Conservation (phyloP, 2,113 vertebrate genomes). For the Colius striatus region DNA sequence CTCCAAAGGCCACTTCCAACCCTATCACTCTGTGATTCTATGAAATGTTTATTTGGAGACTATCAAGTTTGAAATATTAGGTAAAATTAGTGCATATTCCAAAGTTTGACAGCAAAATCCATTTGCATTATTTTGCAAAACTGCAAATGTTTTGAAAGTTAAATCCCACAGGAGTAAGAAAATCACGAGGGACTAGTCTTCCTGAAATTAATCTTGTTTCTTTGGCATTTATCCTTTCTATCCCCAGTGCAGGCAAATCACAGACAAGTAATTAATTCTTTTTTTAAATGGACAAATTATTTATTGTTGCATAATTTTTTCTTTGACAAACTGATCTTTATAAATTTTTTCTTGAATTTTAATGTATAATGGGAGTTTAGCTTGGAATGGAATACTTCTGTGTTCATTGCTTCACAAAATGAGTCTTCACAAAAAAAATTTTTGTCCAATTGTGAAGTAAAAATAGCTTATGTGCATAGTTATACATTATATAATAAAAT, state of each 20-base stretch:
- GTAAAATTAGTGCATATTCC: not conserved
- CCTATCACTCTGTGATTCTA: too few relatives aligned
- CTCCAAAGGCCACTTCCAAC: too few relatives aligned
- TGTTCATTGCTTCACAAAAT: not conserved
- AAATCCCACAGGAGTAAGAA: not conserved
- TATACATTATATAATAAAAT: not conserved
- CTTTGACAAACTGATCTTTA: not conserved
- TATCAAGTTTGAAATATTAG: not conserved
- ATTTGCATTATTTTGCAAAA: not conserved
- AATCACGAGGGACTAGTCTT: not conserved
- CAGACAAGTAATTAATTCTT: not conserved
- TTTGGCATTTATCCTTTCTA: not conserved
- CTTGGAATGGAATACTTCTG: not conserved
- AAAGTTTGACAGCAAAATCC: not conserved
- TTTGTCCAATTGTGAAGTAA: not conserved
- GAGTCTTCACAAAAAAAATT: not conserved
- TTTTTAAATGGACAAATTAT: not conserved
- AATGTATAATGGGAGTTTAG: not conserved
- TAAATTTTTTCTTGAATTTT: not conserved
- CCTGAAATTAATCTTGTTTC: not conserved
- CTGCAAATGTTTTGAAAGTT: not conserved
- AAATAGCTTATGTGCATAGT: not conserved
- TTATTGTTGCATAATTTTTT: not conserved
- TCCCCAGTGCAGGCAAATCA: not conserved
- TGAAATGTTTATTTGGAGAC: not conserved